Percentiles rank a stretch among this genome's conserved stretches.
phyloP scores from a whole-genome alignment of 2,797 vertebrate species.

The Benthosema pterotum region DNA sequence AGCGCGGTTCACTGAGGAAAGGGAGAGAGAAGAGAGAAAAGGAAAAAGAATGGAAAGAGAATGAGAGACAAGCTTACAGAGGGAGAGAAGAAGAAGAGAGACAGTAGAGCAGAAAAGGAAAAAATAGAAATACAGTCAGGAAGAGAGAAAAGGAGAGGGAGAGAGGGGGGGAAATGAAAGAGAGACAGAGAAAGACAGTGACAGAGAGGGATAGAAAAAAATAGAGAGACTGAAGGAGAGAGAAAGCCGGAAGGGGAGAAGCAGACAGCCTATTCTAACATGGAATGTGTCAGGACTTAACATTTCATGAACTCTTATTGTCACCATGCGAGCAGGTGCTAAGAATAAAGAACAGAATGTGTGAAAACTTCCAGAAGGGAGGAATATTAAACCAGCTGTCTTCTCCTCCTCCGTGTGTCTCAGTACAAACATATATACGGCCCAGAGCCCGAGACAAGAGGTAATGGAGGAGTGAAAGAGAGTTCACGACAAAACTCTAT shows the following conservation, averaged over 20 bases:
- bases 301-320: conserved; percentile 50
- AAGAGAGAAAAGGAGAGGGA: too few species aligned
- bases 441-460: conserved; percentile 20
- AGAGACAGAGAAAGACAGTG: too few species aligned
- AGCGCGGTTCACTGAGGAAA: neutral
- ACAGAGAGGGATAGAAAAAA: too few species aligned
- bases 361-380: conserved; percentile 33
- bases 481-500: conserved; percentile 29
- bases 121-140: too few species aligned
- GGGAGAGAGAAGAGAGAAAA: too few species aligned
- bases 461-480: conserved; percentile 29
- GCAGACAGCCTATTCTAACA: neutral
- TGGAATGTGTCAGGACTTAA: conserved; percentile 32
- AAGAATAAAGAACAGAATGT: conserved; percentile 49
- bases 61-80: neutral
- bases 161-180: too few species aligned
- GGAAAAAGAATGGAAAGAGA: conserved; percentile 7
- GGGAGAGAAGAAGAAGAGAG: too few species aligned
- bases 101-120: too few species aligned
- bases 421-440: conserved; percentile 27
- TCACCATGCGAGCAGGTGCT: conserved; percentile 40
- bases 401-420: conserved; percentile 6
- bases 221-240: neutral
- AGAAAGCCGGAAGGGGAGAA: conserved; percentile 1
- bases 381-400: conserved; percentile 42